A percentile compares a stretch with the other conserved stretches of the same genome.
These are phyloP conservation scores for Pelvicachromis taeniatus DNA, from an alignment of 2,113 vertebrate species.

Conservation along the genomic window DNA sequence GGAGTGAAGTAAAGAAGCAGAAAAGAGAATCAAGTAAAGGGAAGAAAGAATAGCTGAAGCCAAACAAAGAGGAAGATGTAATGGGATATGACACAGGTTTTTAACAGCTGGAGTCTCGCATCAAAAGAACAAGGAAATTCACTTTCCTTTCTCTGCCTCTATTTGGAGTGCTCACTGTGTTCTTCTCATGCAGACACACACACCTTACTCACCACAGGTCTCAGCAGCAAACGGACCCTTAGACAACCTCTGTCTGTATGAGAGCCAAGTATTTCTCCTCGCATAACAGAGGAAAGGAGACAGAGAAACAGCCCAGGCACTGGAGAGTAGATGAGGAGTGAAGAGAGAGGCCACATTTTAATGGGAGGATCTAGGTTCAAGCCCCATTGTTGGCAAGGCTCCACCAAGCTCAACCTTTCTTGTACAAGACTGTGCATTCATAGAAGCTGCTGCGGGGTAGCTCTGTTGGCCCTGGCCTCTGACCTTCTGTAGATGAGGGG, in stretches of 20 bases:
- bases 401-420: neutral
- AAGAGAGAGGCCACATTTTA: neutral
- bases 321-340: neutral
- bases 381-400: neutral
- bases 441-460: neutral
- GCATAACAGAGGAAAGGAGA: neutral
- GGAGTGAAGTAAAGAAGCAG: neutral
- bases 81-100: constrained; percentile 47
- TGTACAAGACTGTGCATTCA: neutral
- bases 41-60: neutral
- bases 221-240: constrained; percentile 27
- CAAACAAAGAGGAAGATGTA: constrained; percentile 16
- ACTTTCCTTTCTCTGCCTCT: constrained; percentile 35
- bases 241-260: constrained; percentile 20
- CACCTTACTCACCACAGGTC: constrained; percentile 2
- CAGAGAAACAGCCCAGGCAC: neutral
- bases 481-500: neutral
- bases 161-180: constrained; percentile 42
- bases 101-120: constrained; percentile 38
- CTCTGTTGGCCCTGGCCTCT: neutral
- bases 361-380: constrained; percentile 10
- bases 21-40: neutral
- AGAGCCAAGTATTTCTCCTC: neutral
- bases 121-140: constrained; percentile 53
- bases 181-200: constrained; percentile 19